These are phyloP conservation scores for Lissonota sp. DNA, from an alignment of 2,888 invertebrate genomes.

Conservation along the genomic window DNA sequence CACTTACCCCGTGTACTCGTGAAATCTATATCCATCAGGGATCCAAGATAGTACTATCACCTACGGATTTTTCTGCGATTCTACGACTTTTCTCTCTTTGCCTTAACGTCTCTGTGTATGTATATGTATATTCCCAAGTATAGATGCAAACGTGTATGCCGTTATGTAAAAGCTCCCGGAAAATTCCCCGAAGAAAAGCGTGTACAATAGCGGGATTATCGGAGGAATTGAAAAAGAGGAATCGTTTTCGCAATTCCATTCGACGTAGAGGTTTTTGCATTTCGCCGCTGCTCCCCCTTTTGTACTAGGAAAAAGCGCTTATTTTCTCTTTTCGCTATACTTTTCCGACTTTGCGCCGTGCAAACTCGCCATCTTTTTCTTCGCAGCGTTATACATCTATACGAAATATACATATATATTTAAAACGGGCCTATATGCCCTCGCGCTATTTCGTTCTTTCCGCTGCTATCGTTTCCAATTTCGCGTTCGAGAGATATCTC, in stretches of 20 bases:
- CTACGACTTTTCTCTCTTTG: background rate
- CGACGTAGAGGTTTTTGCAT: constrained; percentile 53
- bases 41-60: constrained; percentile 26
- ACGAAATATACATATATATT: constrained; percentile 14
- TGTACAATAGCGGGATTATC: constrained; percentile 43
- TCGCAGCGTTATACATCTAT: background rate
- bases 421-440: constrained; percentile 69
- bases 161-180: constrained; percentile 7
- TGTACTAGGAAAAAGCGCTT: constrained; percentile 52
- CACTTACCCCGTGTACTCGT: background rate
- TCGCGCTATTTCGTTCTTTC: constrained; percentile 78
- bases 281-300: constrained; percentile 33
- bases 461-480: constrained; percentile 83
- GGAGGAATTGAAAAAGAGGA: constrained; percentile 40
- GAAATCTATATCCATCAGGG: constrained; percentile 9
- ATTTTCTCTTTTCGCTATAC: constrained; percentile 45
- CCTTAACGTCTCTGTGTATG: background rate
- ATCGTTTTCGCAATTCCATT: constrained; percentile 53
- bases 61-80: background rate
- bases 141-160: background rate
- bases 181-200: constrained; percentile 40
- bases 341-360: constrained; percentile 4
- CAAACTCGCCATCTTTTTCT: constrained; percentile 14
- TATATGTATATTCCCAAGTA: no score
- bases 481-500: constrained; percentile 80